A percentile compares a stretch with the other conserved stretches of the same genome.
These are phyloP conservation scores for Semotilus atromaculatus DNA, from an alignment of 2,797 vertebrate species.

Conservation along the genomic window DNA sequence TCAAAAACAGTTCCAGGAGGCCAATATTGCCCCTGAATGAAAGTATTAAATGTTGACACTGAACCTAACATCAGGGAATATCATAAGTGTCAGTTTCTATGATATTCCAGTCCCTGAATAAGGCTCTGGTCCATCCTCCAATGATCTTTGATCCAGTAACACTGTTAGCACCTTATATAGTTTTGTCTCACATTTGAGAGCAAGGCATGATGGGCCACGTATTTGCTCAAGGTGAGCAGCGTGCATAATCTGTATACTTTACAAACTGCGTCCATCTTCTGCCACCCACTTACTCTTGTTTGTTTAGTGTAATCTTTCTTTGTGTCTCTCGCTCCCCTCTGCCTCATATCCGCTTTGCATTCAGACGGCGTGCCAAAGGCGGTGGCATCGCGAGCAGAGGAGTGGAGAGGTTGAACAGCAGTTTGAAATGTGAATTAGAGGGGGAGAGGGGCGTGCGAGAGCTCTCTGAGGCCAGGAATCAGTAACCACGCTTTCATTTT, in stretches of 20 bases:
- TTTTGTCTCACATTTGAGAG: slow-evolving; percentile 35
- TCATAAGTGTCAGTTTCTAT: not conserved
- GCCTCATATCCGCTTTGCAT: slow-evolving; percentile 32
- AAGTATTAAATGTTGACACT: not conserved
- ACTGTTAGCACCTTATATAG: not conserved
- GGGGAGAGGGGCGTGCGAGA: slow-evolving; percentile 16
- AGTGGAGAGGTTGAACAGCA: slow-evolving; percentile 44
- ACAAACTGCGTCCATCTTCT: slow-evolving; percentile 65
- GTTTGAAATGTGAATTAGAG: slow-evolving; percentile 53
- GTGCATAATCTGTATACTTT: slow-evolving; percentile 75
- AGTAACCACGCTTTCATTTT: slow-evolving; percentile 33
- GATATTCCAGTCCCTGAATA: not conserved
- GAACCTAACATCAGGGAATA: not conserved
- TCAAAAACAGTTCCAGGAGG: too few species aligned
- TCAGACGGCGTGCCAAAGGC: not conserved
- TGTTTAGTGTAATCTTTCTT: slow-evolving; percentile 45
- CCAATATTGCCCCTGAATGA: not conserved
- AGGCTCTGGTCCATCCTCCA: not conserved
- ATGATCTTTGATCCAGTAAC: not conserved
- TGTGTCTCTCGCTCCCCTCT: slow-evolving; percentile 6
- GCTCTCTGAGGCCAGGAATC: slow-evolving; percentile 31
- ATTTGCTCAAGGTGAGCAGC: slow-evolving; percentile 75
- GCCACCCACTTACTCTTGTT: slow-evolving; percentile 71
- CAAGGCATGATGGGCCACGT: slow-evolving; percentile 68
- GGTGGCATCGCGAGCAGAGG: not conserved